Conservation (phyloP, 2,113 vertebrate genomes). For the Verasper variegatus region DNA sequence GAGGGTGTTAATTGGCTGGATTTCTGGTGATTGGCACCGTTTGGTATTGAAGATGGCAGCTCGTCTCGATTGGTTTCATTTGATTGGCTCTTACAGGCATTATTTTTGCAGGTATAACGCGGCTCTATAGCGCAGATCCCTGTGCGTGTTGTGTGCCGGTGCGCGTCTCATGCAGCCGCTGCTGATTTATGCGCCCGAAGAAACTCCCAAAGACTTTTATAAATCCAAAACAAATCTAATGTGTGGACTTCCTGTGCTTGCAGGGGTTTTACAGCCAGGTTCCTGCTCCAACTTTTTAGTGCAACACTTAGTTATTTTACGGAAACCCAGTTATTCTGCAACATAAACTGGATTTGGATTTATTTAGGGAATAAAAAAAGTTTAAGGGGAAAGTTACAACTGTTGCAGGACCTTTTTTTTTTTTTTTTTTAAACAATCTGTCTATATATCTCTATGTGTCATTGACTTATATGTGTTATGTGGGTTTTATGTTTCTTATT, state of each 20-base stretch:
- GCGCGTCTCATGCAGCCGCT: slow-evolving; percentile 49
- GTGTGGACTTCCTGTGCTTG: neutral
- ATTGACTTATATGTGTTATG: slow-evolving; percentile 17
- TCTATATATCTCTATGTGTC: neutral
- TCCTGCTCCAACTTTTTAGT: neutral
- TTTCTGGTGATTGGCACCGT: slow-evolving; percentile 86
- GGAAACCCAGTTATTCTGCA: neutral
- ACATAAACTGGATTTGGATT: slow-evolving; percentile 3
- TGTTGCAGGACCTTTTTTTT: no score
- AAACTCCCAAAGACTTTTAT: slow-evolving; percentile 46
- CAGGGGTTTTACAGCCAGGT: neutral
- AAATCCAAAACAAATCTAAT: slow-evolving; percentile 22
- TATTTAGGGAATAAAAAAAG: neutral
- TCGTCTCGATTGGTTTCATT: slow-evolving; percentile 77
- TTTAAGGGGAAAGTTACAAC: neutral
- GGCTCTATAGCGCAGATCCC: slow-evolving; percentile 53
- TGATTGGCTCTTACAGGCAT: slow-evolving; percentile 87
- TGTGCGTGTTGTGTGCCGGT: slow-evolving; percentile 40
- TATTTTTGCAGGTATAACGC: slow-evolving; percentile 86
- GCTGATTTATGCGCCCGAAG: slow-evolving; percentile 36
- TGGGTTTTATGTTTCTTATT: slow-evolving; percentile 51
- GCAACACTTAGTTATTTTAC: neutral
- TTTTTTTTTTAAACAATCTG: no score
- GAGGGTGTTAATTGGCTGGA: slow-evolving; percentile 84
- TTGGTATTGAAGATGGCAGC: slow-evolving; percentile 88